Evolutionary conservation across 2,888 invertebrate species (phyloP), one percentile per base, ranked within the genome.

Genomic region (Aproaerema taeniolella): DNA sequence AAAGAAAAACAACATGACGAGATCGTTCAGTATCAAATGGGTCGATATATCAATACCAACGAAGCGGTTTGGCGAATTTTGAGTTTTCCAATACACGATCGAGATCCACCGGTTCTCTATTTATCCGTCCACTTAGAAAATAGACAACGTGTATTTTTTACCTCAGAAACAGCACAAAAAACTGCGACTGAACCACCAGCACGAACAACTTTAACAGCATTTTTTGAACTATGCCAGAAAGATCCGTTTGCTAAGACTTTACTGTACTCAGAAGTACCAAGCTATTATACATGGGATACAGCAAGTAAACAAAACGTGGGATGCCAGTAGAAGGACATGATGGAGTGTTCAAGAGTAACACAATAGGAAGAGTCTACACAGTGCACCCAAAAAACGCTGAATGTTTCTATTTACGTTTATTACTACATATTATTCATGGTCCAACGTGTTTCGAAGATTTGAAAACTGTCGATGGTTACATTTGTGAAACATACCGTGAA

Each of bases 221-320:
- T 71, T 50, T 71, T 74, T 38, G 26, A 46, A 16, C 48, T 69
- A 3, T 73, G 67, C 38, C 38, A 57, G 52, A 50, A 25, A 31
- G 63, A 70, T 41, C 43, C 33, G 17, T 68, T 67, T 53, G 68
- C 69, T 32, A 58, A 50, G 56, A 67, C 66, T n/a, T 45, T 67
- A 36, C 44, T 67, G 5, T 67, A 70, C 44, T 38, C 34, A 36
- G 57, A 68, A 15, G 53, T 64, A 13, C 63, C 62, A 2, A 29
- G 41, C 6, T 64, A 59, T 39, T 62, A 54, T 38, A 52, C 49
- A 12, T 51, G 50, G 52, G 49, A 54, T 28, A 32, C 33, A 14
- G 33, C 51, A 47, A 52, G 38, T 52, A 52, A 32, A 43, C 55
- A 14, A 5, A 43, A 40, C 49, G 50, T 67, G 53, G 55, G 2